These are phyloP conservation scores for Spinus olivaceus DNA, from an alignment of 2,797 vertebrate genomes.

Conservation along the genomic window DNA sequence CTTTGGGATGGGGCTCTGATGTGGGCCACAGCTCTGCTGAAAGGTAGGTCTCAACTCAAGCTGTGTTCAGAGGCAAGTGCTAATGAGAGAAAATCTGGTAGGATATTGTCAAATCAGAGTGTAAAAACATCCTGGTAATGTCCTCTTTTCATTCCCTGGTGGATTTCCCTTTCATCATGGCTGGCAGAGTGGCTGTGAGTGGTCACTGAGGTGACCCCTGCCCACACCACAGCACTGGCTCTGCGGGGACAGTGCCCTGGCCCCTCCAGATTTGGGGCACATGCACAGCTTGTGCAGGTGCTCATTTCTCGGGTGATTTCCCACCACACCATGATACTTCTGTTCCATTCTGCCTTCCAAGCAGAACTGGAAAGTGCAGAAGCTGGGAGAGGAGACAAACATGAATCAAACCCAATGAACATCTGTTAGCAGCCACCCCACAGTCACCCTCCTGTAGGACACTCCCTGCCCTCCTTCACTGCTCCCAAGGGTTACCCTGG, in stretches of 20 bases:
- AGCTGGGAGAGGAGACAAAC: neutral
- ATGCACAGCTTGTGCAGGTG: accelerated
- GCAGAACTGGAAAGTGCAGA: neutral
- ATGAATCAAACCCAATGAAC: accelerated
- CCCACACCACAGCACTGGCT: neutral
- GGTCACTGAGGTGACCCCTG: neutral
- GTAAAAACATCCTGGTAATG: neutral
- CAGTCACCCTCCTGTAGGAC: neutral
- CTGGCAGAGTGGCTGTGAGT: accelerated
- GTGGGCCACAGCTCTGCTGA: neutral
- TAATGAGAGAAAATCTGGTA: neutral
- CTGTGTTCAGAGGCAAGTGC: neutral
- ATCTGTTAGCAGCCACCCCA: accelerated
- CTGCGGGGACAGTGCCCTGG: accelerated
- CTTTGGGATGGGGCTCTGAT: neutral
- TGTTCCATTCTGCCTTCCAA: neutral
- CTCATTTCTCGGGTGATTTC: neutral
- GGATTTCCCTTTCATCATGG: neutral
- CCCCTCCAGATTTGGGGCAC: neutral
- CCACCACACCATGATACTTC: accelerated
- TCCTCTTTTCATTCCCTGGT: neutral
- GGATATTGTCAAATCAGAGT: neutral
- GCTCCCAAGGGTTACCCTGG: accelerated
- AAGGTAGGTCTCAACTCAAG: neutral
- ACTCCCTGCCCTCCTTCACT: accelerated